Percentiles rank a stretch among this genome's conserved stretches.
phyloP scores from a whole-genome alignment of 2,113 vertebrate species.

The Mormoops blainvillei region DNA sequence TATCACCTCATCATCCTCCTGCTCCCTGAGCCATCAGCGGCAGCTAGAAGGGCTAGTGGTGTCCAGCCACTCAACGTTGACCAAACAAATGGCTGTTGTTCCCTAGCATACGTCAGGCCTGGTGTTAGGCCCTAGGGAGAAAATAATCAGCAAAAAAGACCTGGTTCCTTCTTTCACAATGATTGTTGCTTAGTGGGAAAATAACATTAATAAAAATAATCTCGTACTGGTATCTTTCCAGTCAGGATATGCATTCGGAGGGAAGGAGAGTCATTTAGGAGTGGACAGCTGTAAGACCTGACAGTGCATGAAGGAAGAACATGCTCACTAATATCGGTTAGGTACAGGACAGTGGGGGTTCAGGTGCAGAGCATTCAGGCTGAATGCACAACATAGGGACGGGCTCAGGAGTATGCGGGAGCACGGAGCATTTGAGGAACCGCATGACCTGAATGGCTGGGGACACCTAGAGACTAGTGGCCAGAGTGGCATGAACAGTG shows the following conservation, averaged over 20 bases:
- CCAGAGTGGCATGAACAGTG: neutral
- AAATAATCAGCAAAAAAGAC: neutral
- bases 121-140: neutral
- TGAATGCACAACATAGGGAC: neutral
- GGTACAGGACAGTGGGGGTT: neutral
- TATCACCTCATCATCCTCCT: neutral
- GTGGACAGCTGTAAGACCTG: neutral
- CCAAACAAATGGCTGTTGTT: neutral
- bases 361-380: neutral
- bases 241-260: neutral
- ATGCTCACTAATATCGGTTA: neutral
- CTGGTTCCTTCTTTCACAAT: neutral
- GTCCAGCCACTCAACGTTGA: neutral
- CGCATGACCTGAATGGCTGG: neutral
- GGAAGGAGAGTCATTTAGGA: neutral
- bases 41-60: neutral
- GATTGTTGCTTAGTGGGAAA: neutral
- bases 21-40: neutral
- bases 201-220: neutral
- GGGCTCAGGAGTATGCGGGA: neutral
- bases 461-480: neutral
- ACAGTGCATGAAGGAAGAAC: neutral
- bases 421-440: accelerated
- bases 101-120: neutral
- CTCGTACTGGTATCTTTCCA: neutral